phyloP scores from a whole-genome alignment of 2,113 vertebrate species.

The Chaenocephalus aceratus region DNA sequence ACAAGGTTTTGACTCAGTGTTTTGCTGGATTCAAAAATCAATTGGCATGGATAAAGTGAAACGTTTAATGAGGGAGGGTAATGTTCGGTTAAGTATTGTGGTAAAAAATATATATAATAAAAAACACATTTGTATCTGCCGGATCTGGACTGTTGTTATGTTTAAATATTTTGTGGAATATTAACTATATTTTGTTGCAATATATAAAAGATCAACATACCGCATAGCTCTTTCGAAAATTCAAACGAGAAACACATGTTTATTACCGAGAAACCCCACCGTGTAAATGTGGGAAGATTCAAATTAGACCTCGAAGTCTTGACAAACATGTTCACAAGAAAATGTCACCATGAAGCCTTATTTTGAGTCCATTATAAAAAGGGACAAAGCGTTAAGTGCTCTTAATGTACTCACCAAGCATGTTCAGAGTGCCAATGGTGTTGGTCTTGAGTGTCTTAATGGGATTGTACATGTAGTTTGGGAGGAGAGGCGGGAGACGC shows the following conservation, averaged over 20 bases:
- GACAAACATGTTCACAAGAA: too few species aligned
- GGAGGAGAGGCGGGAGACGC: constrained; percentile 98
- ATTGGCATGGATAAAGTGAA: neutral
- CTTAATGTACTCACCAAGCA: constrained; percentile 90
- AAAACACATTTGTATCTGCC: neutral
- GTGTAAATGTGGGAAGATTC: too few species aligned
- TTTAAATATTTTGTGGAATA: neutral
- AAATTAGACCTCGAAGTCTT: too few species aligned
- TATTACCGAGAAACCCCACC: too few species aligned
- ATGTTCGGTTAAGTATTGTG: neutral
- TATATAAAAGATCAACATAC: neutral
- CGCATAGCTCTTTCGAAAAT: too few species aligned
- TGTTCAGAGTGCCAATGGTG: constrained; percentile 97
- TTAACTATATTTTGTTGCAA: neutral
- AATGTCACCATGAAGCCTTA: neutral
- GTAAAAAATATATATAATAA: neutral
- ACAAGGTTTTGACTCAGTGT: neutral
- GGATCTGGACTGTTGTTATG: too few species aligned
- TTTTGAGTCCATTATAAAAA: neutral
- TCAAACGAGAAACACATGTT: too few species aligned
- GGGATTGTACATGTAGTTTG: constrained; percentile 99
- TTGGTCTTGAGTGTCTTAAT: constrained; percentile 99
- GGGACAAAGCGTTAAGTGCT: too few species aligned
- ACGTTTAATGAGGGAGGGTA: neutral
- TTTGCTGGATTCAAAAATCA: neutral